Evolutionary conservation across 2,888 invertebrate genomes (phyloP), one percentile per base, ranked within the genome.

Genomic region (Spilosoma lubricipeda): DNA sequence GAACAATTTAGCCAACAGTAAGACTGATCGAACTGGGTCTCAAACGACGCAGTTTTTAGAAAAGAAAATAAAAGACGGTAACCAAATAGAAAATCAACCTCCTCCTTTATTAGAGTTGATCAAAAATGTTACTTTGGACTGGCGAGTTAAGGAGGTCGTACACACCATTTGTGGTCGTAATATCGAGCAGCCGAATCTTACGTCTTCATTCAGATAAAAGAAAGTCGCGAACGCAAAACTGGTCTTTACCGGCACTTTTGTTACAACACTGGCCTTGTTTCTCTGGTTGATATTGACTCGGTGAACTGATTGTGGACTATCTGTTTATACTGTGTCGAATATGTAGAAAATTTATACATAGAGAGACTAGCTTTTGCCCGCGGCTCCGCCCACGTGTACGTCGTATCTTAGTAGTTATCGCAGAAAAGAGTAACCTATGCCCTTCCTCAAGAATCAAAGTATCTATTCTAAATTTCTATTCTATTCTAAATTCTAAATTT

Each of bases 251-350:
- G 5, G 52, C 76, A 76, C 85, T 74, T 79, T 77, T 73, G 59
- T 80, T 83, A 67, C 85, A 59, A 75, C 75, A 80, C 77, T 78
- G 79, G 67, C 84, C 84, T 79, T 85, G 83, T 83, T 79, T 73
- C 73, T 75, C 74, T 15, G 52, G 30, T 11, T 30, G 36, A 70
- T 39, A 70, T 68, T 30, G 52, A 20, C 30, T 70, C 59, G 18
- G 42, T 42, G 45, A 45, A 13, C 27, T 39, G 7, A 36, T 59
- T 42, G 36, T 27, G 27, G 5, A 9, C 23, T 13, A 70, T 23
- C 42, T 30, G 42, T 36, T 56, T 27, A 69, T 36, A 33, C 30
- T 56, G 30, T 48, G 15, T 69, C n/a, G 20, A 33, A 39, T 36
- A 56, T 39, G n/a, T 39, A 69, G 8, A 23, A 23, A 23, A 23